Evolutionary conservation across 2,113 vertebrate genomes (phyloP), one percentile per base, ranked within the genome.

Genomic region (Pica pica): DNA sequence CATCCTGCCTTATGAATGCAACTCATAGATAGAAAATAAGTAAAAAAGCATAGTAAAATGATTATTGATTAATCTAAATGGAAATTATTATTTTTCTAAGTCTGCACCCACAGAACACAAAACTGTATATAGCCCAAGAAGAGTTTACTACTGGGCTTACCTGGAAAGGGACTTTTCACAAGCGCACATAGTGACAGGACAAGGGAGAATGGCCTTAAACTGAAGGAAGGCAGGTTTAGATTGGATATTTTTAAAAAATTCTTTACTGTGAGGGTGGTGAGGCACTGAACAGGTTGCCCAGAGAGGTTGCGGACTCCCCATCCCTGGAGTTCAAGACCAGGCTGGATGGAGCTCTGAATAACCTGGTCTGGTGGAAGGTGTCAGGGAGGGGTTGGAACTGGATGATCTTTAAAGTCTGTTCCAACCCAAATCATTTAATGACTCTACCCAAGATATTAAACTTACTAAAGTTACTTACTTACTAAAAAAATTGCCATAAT

Each of bases 231-330:
- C 10, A 70, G 19, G 16, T n/a, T 69, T 39, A 87, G 53, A n/a
- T 11, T 13, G n/a, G 23, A 46, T 39, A 77, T 18, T 14, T 4
- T 17, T 23, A 64, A 46, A 49, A 13, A 22, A 4, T 6, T 59
- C 13, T 44, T 37, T 52, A 33, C 22, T 53, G 12, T 39, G 23
- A 70, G 39, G 27, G 10, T 39, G n/a, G 13, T 46, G 18, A 46
- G 28, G 39, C 39, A 41, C 23, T 30, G 47, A 78, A 39, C 18
- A 78, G 18, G 19, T 23, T 53, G 33, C 19, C 23, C 47, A 78
- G 13, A 53, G 24, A 70, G 13, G 28, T 0, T n/a, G 10, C 9
- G 35, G 52, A 57, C 35, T 41, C 52, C 10, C 30, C 0, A 0
- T 39, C 28, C 19, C 28, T n/a, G 33, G 23, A 46, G 16, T 13